These are phyloP conservation scores for Ispidina picta DNA, from an alignment of 2,797 vertebrate genomes.

Conservation along the genomic window DNA sequence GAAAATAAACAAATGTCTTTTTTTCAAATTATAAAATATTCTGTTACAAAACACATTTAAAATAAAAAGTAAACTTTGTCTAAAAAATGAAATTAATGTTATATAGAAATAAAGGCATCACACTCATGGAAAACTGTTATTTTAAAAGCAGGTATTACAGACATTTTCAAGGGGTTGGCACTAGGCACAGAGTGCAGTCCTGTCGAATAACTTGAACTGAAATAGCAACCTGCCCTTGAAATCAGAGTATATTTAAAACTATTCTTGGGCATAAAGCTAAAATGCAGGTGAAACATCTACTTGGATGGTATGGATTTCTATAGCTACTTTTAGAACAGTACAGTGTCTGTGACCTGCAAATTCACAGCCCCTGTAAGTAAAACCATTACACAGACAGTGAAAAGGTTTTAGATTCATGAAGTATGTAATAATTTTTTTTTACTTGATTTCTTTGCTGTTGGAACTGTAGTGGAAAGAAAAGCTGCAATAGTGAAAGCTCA, in stretches of 20 bases:
- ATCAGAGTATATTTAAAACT: not conserved
- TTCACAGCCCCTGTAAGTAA: not conserved
- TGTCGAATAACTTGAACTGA: not conserved
- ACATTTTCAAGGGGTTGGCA: not conserved
- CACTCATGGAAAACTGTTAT: not conserved
- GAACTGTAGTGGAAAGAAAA: not conserved
- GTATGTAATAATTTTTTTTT: not conserved
- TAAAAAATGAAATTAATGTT: not conserved
- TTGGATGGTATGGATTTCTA: not conserved
- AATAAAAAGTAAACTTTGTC: not conserved
- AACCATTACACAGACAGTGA: not conserved
- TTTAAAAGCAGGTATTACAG: not conserved
- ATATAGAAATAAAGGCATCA: not conserved
- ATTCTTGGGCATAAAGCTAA: not conserved
- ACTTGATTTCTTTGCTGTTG: not conserved
- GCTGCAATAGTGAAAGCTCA: not conserved
- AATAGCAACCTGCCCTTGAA: not conserved
- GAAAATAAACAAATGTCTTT: fast-evolving
- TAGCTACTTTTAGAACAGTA: not conserved
- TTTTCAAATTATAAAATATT: not conserved
- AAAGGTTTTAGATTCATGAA: not conserved
- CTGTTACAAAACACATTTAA: not conserved
- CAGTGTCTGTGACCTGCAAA: not conserved
- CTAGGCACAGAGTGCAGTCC: not conserved
- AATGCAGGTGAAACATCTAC: not conserved